These are phyloP conservation scores for Premnoplex brunnescens DNA, from an alignment of 2,797 vertebrate genomes.

Conservation along the genomic window DNA sequence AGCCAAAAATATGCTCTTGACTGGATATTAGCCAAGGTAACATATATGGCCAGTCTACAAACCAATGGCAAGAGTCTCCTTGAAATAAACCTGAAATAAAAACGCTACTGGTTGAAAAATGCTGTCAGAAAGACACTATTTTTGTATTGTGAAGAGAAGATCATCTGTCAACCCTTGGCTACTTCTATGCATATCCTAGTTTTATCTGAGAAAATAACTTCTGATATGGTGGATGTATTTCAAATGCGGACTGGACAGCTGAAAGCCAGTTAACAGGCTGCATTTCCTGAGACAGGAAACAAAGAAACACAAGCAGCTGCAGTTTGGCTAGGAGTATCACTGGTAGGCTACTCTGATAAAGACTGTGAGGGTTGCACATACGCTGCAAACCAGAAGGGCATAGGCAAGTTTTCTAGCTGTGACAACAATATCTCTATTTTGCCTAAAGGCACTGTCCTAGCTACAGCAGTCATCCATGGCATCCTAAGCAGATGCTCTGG, in stretches of 20 bases:
- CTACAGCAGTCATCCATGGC: not conserved
- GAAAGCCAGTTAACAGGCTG: not conserved
- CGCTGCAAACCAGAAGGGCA: not conserved
- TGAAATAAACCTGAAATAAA: not conserved
- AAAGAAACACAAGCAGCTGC: not conserved
- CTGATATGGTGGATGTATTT: not conserved
- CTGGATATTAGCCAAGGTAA: not conserved
- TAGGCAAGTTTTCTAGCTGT: not conserved
- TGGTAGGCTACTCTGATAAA: not conserved
- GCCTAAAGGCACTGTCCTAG: not conserved
- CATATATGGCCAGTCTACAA: not conserved
- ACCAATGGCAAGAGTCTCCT: not conserved
- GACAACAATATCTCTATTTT: not conserved
- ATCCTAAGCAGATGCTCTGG: not conserved
- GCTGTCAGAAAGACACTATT: not conserved
- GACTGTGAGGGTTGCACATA: not conserved
- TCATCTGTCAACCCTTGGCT: not conserved
- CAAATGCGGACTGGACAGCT: not conserved
- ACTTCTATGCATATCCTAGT: not conserved
- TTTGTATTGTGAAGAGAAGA: not conserved
- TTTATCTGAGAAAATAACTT: not conserved
- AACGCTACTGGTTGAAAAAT: not conserved
- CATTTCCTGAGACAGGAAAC: not conserved
- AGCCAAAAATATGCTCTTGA: not conserved
- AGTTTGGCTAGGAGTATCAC: not conserved